A percentile compares a stretch with the other conserved stretches of the same genome.
These are phyloP conservation scores for Micromussa lordhowensis DNA, from an alignment of 92 coral and sea anemone species.

Conservation along the genomic window DNA sequence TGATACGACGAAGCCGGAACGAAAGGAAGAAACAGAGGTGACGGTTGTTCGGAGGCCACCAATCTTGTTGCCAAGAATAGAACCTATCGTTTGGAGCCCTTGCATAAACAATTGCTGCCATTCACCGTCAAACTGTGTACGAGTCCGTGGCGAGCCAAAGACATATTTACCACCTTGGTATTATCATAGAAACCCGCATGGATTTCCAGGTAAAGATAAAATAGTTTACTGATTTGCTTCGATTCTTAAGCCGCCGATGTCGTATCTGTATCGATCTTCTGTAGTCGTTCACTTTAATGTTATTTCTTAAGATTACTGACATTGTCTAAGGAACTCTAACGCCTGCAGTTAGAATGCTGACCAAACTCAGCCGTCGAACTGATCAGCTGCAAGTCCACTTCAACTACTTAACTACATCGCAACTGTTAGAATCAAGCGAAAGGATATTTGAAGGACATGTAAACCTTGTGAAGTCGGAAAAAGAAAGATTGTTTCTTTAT, in stretches of 20 bases:
- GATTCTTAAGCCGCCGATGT: background rate
- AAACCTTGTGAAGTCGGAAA: background rate
- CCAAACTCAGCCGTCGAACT: background rate
- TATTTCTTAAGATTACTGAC: background rate
- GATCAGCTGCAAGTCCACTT: background rate
- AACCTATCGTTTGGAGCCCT: slow-evolving; percentile 67
- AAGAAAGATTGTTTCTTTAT: background rate
- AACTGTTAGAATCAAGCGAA: background rate
- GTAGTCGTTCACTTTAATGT: background rate
- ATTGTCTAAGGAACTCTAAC: too few relatives aligned
- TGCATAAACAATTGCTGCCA: slow-evolving; percentile 56
- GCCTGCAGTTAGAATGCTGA: background rate
- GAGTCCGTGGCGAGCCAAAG: slow-evolving; percentile 60
- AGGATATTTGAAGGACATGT: background rate
- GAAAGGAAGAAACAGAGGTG: slow-evolving; percentile 35
- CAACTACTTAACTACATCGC: background rate
- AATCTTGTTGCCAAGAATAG: slow-evolving; percentile 80
- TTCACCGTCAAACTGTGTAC: slow-evolving; percentile 48
- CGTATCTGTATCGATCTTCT: background rate
- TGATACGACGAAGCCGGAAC: slow-evolving; percentile 44
- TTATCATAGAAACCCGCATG: slow-evolving; percentile 67
- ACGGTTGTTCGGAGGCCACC: slow-evolving; percentile 80
- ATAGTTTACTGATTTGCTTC: background rate
- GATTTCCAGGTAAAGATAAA: slow-evolving; percentile 67
- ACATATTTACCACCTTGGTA: slow-evolving; percentile 68